These are phyloP conservation scores for Scaptomyza reducta DNA, from an alignment of 2,888 invertebrate species.

Conservation along the genomic window DNA sequence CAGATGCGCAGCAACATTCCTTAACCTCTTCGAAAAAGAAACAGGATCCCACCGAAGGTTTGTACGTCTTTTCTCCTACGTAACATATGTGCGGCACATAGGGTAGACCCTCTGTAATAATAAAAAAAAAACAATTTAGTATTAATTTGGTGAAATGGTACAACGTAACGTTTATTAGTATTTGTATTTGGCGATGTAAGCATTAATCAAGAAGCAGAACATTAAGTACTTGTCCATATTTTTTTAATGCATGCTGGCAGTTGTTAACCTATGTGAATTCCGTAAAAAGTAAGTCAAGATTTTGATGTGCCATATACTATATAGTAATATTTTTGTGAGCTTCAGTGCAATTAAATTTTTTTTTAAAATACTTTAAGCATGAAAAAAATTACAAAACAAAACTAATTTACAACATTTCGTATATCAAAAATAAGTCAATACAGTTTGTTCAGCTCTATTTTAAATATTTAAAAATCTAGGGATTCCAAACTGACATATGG, in stretches of 20 bases:
- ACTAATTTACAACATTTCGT: slow-evolving; percentile 6
- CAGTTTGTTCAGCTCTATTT: not conserved
- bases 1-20: slow-evolving; percentile 83
- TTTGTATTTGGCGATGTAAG: too few species aligned
- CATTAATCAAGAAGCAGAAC: too few species aligned
- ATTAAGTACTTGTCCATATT: not conserved
- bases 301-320: not conserved
- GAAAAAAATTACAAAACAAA: not conserved
- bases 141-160: too few species aligned
- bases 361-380: too few species aligned
- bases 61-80: slow-evolving; percentile 81
- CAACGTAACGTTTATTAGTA: too few species aligned
- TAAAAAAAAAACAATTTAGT: not conserved
- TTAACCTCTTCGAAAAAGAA: slow-evolving; percentile 82
- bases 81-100: slow-evolving; percentile 84
- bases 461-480: slow-evolving; percentile 28
- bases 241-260: slow-evolving; percentile 1
- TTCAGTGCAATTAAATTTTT: too few species aligned
- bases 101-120: slow-evolving; percentile 82
- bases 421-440: slow-evolving; percentile 1
- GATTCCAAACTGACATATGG: slow-evolving; percentile 38
- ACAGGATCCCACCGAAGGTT: slow-evolving; percentile 82
- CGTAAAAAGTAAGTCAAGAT: not conserved
- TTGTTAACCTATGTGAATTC: slow-evolving; percentile 11
- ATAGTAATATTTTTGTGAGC: too few species aligned